Evolutionary conservation across 1,140 invertebrate species (phyloP).

Genomic region (Hesperophylax magnus): DNA sequence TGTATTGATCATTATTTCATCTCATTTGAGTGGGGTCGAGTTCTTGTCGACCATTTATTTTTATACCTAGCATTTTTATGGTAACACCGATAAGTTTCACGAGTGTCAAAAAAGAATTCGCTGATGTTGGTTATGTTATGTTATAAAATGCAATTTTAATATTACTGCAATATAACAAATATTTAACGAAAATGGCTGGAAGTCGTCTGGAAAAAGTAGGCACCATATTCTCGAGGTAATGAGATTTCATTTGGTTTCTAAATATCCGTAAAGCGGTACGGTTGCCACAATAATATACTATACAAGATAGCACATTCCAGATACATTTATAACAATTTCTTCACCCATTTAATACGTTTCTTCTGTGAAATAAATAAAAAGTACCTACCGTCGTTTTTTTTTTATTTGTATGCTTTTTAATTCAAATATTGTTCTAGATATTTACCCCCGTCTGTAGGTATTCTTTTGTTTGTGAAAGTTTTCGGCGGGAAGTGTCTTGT

Average conservation of each 20-base stretch:
- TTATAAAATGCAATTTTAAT: neutral
- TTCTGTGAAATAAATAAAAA: neutral
- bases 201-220: slow-evolving; percentile 82
- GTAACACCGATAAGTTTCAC: too few relatives aligned
- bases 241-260: slow-evolving; percentile 29
- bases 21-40: too few relatives aligned
- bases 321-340: neutral
- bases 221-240: slow-evolving; percentile 79
- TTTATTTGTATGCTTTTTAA: neutral
- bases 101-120: too few relatives aligned
- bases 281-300: neutral
- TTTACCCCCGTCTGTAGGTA: too few relatives aligned
- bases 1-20: too few relatives aligned
- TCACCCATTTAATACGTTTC: neutral
- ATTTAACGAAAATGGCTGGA: slow-evolving; percentile 69
- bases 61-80: too few relatives aligned
- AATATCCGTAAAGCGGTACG: neutral
- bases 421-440: neutral
- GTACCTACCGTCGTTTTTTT: neutral
- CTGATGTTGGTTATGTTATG: neutral
- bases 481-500: neutral
- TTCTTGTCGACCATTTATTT: too few relatives aligned
- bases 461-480: neutral
- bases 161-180: neutral
- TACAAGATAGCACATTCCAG: neutral